Base-by-base conservation (phyloP, 1,140 invertebrate species). In the Cydia pomonella region DNA sequence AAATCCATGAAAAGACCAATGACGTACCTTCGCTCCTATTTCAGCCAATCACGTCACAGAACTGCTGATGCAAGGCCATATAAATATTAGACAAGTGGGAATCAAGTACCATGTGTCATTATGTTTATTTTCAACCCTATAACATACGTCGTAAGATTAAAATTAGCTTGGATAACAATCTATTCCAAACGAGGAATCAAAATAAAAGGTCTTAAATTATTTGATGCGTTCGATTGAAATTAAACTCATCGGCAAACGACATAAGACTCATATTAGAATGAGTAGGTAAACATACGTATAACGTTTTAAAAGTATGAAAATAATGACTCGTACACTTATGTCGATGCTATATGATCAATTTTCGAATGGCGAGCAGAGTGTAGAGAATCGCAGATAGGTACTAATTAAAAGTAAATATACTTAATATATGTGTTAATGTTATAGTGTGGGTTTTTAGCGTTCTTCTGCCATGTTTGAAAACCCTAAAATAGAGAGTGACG, bases 31-130 rank as follows among this genome's bases (percentile, higher is more conserved):
- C 53, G 21, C 10, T 59, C 18, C 21, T 23, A 59, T 59, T 59
- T 59, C 53, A 21, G 21, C 53, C 53, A 59, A 59, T 59, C 53
- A 23, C 53, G 21, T 59, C 21, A 59, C 21, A 59, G 18, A 12
- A 59, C 63, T 73, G 74, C 74, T 73, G 76, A 41, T 64, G 72
- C 71, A 74, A 74, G 50, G 71, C 72, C 47, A 18, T 18, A n/a
- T 1, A 2, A n/a, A 59, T 23, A 59, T 23, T 23, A 23, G 18
- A 59, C n/a, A 53, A 59, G 10, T 59, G 18, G 3, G 53, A 23
- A 50, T 50, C 16, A 18, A 44, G 2, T 44, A 50, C 47, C n/a
- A 13, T 50, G n/a, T 18, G 13, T 16, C 13, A 12, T n/a, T 50
- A 44, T 7, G 5, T 50, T 50, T 50, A 18, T n/a, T 50, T 50